Conservation (phyloP, 2,113 vertebrate genomes). For the Crotalus helleri region DNA sequence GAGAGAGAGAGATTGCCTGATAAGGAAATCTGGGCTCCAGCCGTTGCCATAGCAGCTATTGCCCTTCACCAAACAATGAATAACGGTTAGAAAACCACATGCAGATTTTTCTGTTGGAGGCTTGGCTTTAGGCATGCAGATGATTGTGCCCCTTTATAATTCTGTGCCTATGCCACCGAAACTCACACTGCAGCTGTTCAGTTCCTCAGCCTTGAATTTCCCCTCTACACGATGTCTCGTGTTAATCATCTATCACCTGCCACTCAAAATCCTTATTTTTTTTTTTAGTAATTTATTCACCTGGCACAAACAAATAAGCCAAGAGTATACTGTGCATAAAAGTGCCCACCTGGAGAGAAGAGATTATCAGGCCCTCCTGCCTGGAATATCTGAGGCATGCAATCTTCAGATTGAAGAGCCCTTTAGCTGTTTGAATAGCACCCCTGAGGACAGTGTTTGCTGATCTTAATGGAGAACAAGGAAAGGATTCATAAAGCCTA, state of each 20-base stretch:
- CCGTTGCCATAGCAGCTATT: constrained; percentile 24
- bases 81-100: constrained; percentile 5
- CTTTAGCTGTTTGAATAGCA: neutral
- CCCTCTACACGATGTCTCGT: neutral
- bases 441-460: neutral
- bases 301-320: neutral
- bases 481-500: neutral
- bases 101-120: neutral
- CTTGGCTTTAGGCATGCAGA: neutral
- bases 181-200: neutral
- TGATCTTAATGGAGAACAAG: neutral
- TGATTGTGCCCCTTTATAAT: neutral
- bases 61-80: constrained; percentile 28
- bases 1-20: neutral
- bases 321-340: neutral
- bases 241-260: neutral
- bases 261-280: neutral
- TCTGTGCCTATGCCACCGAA: neutral
- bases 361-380: neutral
- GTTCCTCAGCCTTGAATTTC: neutral
- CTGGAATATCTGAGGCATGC: constrained; percentile 14
- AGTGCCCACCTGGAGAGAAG: neutral
- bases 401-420: constrained; percentile 16
- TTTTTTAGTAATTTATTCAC: neutral
- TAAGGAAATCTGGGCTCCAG: constrained; percentile 1